Base-by-base conservation (phyloP, 1,140 invertebrate genomes). In the Dendrolimus kikuchii region DNA sequence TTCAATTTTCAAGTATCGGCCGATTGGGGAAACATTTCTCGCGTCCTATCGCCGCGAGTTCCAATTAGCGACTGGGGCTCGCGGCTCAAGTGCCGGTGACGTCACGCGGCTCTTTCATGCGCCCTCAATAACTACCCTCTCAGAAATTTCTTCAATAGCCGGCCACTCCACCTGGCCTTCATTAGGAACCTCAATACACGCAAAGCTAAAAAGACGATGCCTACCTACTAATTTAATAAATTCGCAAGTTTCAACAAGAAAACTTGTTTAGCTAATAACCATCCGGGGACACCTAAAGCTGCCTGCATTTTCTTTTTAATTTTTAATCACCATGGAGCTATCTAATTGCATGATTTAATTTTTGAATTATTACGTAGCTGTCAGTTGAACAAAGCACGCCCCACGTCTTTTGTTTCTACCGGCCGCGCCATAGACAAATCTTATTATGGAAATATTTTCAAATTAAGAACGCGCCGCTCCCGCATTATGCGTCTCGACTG, bases 381-480 rank as follows among this genome's bases (percentile, higher is more conserved):
- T 82, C 71, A 79, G 61, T 54, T 51, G 66, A 81, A 86, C 80
- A 83, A 83, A 85, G 75, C 61, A 54, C 51, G 59, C 65, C 66
- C 64, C 61, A 64, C 62, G 53, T 72, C 81, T 86, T 86, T 86
- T 86, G 80, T 86, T 74, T 74, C 57, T 63, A 50, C 69, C 61
- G 73, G 72, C 72, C 73, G 76, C 71, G 76, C 77, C 74, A 83
- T 86, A 83, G 82, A 83, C 82, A 83, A 83, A 86, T 83, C 82
- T 83, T 86, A 85, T 85, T 83, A 86, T 86, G 82, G 80, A 86
- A 83, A 86, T 83, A 86, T 86, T 86, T 86, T 86, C 79, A 83
- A 86, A 83, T 86, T 82, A 82, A 86, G 79, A 83, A 76, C 76
- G 67, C 77, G 78, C 76, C 75, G 74, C 79, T 86, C 82, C 80